phyloP scores from a whole-genome alignment of 2,797 vertebrate genomes.

The Amblyopsis hoosieri region DNA sequence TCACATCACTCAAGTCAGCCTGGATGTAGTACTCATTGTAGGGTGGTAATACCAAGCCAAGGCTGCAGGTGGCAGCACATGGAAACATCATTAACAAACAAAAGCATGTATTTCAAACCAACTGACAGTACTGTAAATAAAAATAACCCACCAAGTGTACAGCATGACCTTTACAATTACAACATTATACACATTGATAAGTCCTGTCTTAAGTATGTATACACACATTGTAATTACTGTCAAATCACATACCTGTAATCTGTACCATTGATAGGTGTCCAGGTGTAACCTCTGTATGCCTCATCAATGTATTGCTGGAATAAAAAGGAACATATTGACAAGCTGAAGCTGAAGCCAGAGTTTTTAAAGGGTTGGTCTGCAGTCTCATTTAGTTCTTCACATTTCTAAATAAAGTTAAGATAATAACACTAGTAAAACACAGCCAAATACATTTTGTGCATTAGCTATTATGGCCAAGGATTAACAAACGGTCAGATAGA shows the following conservation, averaged over 20 bases:
- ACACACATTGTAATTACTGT: not conserved
- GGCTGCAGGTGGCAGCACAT: conserved; percentile 75
- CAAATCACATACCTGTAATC: conserved; percentile 91
- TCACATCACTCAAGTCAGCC: conserved; percentile 96
- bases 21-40: conserved; percentile 97
- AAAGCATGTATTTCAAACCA: not conserved
- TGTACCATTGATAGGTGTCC: conserved; percentile 93
- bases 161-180: not conserved
- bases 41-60: conserved; percentile 90
- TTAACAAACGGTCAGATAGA: no score
- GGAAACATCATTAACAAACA: conserved; percentile 4
- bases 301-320: conserved; percentile 94
- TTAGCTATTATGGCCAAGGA: no score
- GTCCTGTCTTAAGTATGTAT: not conserved
- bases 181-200: not conserved
- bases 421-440: no score
- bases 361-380: no score
- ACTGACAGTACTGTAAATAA: not conserved
- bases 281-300: conserved; percentile 89
- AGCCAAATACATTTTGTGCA: no score
- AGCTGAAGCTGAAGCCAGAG: no score
- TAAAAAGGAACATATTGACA: conserved; percentile 13
- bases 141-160: no score
- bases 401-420: no score
- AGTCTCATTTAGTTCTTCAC: no score